A percentile compares a stretch with the other conserved stretches of the same genome.
These are phyloP conservation scores for Salvelinus namaycush DNA, from an alignment of 2,113 vertebrate genomes.

Conservation along the genomic window DNA sequence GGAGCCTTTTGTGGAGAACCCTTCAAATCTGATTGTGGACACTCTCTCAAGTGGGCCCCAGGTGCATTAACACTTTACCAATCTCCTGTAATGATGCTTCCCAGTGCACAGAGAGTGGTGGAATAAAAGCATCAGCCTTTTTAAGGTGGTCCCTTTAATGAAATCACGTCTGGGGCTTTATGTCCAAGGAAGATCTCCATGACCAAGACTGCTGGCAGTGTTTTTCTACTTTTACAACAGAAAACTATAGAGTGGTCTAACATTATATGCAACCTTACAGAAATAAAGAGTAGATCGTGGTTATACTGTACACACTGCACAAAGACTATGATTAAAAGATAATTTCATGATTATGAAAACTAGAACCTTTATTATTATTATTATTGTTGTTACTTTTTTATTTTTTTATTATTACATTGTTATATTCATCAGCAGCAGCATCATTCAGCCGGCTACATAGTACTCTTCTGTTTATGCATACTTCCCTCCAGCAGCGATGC, in stretches of 20 bases:
- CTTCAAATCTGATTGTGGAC: slow-evolving; percentile 36
- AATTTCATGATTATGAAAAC: background rate
- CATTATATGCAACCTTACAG: no score
- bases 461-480: background rate
- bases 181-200: background rate
- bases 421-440: background rate
- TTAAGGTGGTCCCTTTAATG: background rate
- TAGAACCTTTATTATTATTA: background rate
- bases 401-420: background rate
- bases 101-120: slow-evolving; percentile 8
- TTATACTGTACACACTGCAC: no score
- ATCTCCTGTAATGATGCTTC: slow-evolving; percentile 65
- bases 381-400: background rate
- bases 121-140: slow-evolving; percentile 27
- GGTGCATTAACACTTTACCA: slow-evolving; percentile 67
- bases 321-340: no score
- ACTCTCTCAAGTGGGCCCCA: slow-evolving; percentile 61
- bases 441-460: background rate
- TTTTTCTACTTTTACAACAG: background rate
- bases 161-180: slow-evolving; percentile 2
- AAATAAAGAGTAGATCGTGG: no score
- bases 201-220: background rate
- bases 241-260: no score
- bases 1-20: slow-evolving; percentile 51
- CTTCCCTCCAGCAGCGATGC: no score